Base-by-base conservation (phyloP, 2,888 invertebrate genomes). In the Hyalella azteca region DNA sequence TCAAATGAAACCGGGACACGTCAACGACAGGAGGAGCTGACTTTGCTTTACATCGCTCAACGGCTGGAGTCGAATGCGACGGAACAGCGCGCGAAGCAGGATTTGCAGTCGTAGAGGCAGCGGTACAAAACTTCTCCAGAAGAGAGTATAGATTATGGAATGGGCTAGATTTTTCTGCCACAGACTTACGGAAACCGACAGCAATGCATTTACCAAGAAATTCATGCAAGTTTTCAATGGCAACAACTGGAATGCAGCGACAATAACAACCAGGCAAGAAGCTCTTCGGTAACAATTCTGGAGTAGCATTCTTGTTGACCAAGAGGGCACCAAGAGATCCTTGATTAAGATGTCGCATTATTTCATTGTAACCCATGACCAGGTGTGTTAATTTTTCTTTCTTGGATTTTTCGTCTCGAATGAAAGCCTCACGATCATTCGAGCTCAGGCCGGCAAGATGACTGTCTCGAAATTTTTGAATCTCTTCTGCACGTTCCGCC, bases 351-450 rank as follows among this genome's bases (percentile, higher is more conserved):
- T 80, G 82, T 13, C 83, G 76, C 80, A 82, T 81, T 29, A 82
- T 81, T 36, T 80, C 76, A 80, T 85, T 85, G 76, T 79, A 85
- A n/a, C 83, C 84, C 48, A 83, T 54, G 19, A 82, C 50, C 13
- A 82, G 19, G 40, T 81, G 75, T n/a, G 79, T 50, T 49, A 75
- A 39, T 29, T 78, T 59, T 2, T 40, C 76, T 45, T 81, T 73
- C 19, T 54, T 41, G 7, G 32, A 45, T 7, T 73, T 48, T 41
- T 79, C 26, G 9, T 36, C 59, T 50, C 32, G 22, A 13, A 59
- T 36, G 2, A 54, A 32, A 29, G 19, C 22, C 13, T 75, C 78
- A 9, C 54, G 60, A 49, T 78, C 54, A 22, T 5, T 19, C 2
- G 13, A 22, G 15, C 26, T 11, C 50, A 78, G 29, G 9, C 15